Percentiles rank a stretch among this genome's conserved stretches.
phyloP scores from a whole-genome alignment of 2,888 invertebrate species.

The Mantis religiosa region DNA sequence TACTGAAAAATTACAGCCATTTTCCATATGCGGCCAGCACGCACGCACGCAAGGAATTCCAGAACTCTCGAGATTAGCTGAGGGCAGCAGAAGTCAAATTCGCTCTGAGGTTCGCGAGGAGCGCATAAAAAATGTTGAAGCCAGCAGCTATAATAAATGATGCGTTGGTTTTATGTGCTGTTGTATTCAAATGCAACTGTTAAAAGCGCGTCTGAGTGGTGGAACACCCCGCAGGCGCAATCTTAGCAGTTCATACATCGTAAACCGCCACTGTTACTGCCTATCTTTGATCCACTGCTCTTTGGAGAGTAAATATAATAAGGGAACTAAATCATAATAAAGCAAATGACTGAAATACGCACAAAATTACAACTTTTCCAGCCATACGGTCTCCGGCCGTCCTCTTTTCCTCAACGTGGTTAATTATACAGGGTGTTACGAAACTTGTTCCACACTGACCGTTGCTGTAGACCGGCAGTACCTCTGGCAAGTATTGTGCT shows the following conservation, averaged over 20 bases:
- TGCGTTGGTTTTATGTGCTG: background rate
- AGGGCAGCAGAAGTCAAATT: background rate
- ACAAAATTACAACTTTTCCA: conserved; percentile 5
- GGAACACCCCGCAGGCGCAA: background rate
- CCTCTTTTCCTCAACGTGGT: background rate
- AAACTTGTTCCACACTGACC: background rate
- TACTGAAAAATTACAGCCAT: background rate
- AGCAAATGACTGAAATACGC: conserved; percentile 19
- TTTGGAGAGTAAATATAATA: background rate
- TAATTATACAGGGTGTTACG: background rate
- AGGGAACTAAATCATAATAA: conserved; percentile 16
- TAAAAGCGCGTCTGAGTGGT: background rate
- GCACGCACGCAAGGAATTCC: background rate
- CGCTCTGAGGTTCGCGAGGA: background rate
- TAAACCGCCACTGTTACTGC: background rate
- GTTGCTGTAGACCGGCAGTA: background rate
- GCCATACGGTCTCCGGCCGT: background rate
- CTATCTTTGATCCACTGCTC: background rate
- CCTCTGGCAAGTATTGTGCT: too few species aligned
- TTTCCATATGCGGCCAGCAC: background rate
- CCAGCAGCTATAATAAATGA: background rate
- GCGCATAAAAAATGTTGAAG: background rate
- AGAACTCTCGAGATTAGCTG: background rate
- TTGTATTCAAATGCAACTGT: background rate
- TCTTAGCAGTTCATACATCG: background rate